Evolutionary conservation across 2,797 vertebrate species (phyloP).

Genomic region (Crypturellus tataupa): DNA sequence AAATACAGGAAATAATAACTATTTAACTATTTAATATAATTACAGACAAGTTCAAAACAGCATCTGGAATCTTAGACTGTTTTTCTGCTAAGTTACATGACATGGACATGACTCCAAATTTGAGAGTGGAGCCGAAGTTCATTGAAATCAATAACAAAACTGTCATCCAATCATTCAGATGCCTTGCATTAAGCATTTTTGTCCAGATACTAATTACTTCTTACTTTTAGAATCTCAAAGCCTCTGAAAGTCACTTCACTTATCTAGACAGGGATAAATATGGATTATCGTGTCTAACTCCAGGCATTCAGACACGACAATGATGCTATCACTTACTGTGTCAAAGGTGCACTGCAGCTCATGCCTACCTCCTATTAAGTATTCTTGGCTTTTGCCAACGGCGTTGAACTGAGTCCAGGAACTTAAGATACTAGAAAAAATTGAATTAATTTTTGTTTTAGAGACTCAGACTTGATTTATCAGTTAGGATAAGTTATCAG

Average conservation of each 20-base stretch:
- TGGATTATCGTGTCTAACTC: background rate
- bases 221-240: background rate
- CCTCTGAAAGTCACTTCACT: background rate
- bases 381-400: background rate
- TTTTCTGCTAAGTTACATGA: background rate
- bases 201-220: background rate
- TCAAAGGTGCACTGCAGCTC: background rate
- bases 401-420: background rate
- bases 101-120: background rate
- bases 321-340: rapidly evolving
- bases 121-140: background rate
- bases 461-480: slow-evolving; percentile 25
- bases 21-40: background rate
- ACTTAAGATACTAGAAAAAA: background rate
- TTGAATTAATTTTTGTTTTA: background rate
- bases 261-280: background rate
- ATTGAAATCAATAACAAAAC: background rate
- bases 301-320: background rate
- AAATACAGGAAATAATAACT: background rate
- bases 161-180: background rate
- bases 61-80: background rate
- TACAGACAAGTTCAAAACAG: background rate
- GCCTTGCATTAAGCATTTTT: background rate
- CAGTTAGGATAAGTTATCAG: slow-evolving; percentile 29
- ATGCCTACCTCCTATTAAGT: background rate